Evolutionary conservation across 2,888 invertebrate species (phyloP).

Genomic region (Hydriomena furcata): DNA sequence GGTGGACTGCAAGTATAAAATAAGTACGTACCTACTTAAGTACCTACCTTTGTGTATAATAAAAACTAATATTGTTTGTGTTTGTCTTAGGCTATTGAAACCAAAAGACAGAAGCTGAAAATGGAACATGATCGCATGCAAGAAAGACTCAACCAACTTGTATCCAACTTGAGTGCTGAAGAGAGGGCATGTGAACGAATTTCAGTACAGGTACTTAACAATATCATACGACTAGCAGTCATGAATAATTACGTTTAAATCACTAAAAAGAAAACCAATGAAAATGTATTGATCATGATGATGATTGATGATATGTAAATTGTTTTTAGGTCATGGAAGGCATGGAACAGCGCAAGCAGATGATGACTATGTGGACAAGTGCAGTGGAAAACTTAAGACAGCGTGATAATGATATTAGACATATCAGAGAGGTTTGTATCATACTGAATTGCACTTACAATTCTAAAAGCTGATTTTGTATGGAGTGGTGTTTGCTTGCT

Average conservation of each 20-base stretch:
- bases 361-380: conserved; percentile 89
- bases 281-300: no score
- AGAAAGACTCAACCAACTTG: conserved; percentile 69
- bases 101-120: conserved; percentile 71
- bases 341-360: conserved; percentile 85
- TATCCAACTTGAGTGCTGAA: conserved; percentile 73
- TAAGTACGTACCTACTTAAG: no score
- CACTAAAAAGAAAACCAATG: no score
- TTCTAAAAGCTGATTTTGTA: no score
- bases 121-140: conserved; percentile 74
- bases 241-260: no score
- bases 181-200: conserved; percentile 78
- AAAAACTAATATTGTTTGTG: background rate
- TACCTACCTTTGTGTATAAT: no score
- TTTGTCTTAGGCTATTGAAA: conserved; percentile 63
- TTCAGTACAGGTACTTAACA: conserved; percentile 61
- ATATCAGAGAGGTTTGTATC: conserved; percentile 80
- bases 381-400: conserved; percentile 88
- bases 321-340: conserved; percentile 75
- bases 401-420: conserved; percentile 86
- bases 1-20: no score
- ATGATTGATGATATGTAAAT: background rate
- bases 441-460: no score
- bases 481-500: no score
- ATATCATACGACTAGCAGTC: no score